phyloP scores from a whole-genome alignment of 2,113 vertebrate genomes.

The Bungarus multicinctus region DNA sequence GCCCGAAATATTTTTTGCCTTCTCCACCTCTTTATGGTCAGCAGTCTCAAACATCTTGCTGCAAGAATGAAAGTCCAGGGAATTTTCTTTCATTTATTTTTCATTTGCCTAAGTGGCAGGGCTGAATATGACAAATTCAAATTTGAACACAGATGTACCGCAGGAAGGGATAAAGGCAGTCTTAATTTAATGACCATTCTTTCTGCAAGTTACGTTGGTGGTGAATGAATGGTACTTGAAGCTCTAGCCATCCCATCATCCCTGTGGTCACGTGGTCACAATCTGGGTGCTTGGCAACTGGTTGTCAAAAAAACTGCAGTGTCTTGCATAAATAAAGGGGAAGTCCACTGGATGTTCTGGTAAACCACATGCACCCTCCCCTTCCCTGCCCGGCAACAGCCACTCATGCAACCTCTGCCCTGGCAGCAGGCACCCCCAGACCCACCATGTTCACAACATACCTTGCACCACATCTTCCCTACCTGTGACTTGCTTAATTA shows the following conservation, averaged over 20 bases:
- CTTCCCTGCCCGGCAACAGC: not conserved
- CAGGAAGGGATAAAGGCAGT: not conserved
- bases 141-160: not conserved
- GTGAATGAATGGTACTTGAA: not conserved
- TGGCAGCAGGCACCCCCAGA: not conserved
- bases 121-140: not conserved
- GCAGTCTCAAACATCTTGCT: not conserved
- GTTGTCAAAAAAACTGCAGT: not conserved
- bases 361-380: not conserved
- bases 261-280: not conserved
- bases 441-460: not conserved
- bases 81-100: not conserved
- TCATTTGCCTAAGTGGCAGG: not conserved
- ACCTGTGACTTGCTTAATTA: not conserved
- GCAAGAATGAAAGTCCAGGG: not conserved
- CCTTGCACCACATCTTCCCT: not conserved
- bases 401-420: not conserved
- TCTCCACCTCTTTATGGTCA: not conserved
- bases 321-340: not conserved
- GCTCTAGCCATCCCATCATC: not conserved
- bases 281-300: not conserved
- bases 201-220: not conserved
- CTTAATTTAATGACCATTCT: not conserved
- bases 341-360: not conserved
- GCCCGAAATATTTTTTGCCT: not conserved